Conservation (phyloP, 2,113 vertebrate genomes). For the Synchiropus splendidus region DNA sequence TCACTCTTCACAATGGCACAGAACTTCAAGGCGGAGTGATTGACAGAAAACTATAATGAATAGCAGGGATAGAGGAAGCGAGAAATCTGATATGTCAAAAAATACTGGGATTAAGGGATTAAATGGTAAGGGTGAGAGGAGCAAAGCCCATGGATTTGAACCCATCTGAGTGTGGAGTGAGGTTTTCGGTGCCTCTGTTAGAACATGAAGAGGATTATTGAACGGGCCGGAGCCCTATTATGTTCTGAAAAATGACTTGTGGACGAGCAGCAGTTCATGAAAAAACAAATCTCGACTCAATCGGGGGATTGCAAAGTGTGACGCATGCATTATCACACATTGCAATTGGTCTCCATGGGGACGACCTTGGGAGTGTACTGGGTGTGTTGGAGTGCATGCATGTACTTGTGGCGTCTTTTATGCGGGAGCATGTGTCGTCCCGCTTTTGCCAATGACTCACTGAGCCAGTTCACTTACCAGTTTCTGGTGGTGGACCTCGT, state of each 20-base stretch:
- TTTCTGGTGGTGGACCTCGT: slow-evolving; percentile 96
- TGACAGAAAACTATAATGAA: neutral
- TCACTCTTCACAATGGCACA: no score
- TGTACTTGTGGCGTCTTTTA: neutral
- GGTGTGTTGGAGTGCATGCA: slow-evolving; percentile 2
- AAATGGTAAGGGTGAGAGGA: slow-evolving; percentile 35
- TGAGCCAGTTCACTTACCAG: slow-evolving; percentile 61
- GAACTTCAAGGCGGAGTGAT: neutral
- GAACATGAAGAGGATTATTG: slow-evolving; percentile 32
- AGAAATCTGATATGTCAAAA: slow-evolving; percentile 38
- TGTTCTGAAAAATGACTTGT: neutral
- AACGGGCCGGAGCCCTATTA: slow-evolving; percentile 1
- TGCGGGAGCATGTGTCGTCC: neutral
- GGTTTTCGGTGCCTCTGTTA: slow-evolving; percentile 25
- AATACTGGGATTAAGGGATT: slow-evolving; percentile 48
- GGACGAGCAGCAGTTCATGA: neutral
- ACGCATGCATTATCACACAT: slow-evolving; percentile 17
- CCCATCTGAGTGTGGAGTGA: slow-evolving; percentile 25
- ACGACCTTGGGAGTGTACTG: slow-evolving; percentile 50
- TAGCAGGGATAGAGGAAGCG: slow-evolving; percentile 8
- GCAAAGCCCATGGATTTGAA: slow-evolving; percentile 31
- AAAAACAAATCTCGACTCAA: slow-evolving; percentile 3
- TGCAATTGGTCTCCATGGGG: slow-evolving; percentile 49
- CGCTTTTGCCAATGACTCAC: slow-evolving; percentile 1
- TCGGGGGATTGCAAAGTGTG: slow-evolving; percentile 16